Conservation (phyloP, 2,797 vertebrate genomes). For the Pampus argenteus region DNA sequence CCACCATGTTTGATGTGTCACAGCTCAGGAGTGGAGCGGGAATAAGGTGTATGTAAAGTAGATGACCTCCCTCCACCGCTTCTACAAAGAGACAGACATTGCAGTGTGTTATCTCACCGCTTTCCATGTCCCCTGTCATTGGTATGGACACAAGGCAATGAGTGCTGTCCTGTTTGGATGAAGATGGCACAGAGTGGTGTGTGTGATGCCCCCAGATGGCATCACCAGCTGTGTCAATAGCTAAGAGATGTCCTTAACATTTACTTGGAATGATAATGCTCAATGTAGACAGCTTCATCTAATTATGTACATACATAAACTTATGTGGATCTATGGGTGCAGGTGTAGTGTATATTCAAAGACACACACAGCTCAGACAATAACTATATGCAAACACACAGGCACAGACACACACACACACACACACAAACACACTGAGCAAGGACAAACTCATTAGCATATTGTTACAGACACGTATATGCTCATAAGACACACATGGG, state of each 20-base stretch:
- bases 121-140: conserved; percentile 72
- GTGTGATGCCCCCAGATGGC: conserved; percentile 82
- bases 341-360: conserved; percentile 19
- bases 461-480: conserved; percentile 46
- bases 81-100: conserved; percentile 40
- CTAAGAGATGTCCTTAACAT: conserved; percentile 78
- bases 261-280: conserved; percentile 69
- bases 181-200: conserved; percentile 59
- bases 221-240: conserved; percentile 83
- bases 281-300: conserved; percentile 61
- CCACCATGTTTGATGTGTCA: conserved; percentile 13
- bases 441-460: conserved; percentile 63
- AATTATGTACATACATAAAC: conserved; percentile 38
- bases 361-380: conserved; percentile 12
- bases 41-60: conserved; percentile 32
- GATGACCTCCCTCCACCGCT: conserved; percentile 46
- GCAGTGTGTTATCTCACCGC: conserved; percentile 46
- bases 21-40: not conserved
- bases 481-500: conserved; percentile 35
- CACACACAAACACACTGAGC: conserved; percentile 19
- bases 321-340: conserved; percentile 41
- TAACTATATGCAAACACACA: conserved; percentile 18
- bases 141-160: conserved; percentile 61
- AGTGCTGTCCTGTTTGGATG: conserved; percentile 60
- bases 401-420: not conserved